Evolutionary conservation across 2,888 invertebrate species (phyloP), one percentile per base, ranked within the genome.

Genomic region (Erebia aethiops): DNA sequence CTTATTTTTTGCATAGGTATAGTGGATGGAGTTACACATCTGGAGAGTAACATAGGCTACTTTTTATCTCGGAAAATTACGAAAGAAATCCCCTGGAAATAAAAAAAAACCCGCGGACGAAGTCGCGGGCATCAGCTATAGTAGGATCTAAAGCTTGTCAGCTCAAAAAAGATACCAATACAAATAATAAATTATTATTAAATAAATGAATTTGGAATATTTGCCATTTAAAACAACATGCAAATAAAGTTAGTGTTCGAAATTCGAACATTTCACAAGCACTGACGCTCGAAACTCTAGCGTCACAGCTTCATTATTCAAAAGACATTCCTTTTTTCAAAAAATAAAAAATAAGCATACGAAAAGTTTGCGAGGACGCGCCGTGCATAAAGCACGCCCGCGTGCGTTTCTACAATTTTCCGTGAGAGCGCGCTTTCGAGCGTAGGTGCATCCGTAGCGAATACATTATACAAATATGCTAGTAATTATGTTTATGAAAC

Each of bases 381-480:
- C 74, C 79, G 78, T 79, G 82, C 81, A 81, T 80, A 80, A 80
- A 83, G 82, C 81, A 85, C 80, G 83, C 82, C 77, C 77, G 84
- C 82, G 79, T 79, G 87, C 88, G 88, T 87, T 90, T 85, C 82
- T 80, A 82, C 85, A 85, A 86, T 88, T 88, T 90, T 87, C 88
- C 89, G 79, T 75, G n/a, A 83, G 88, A 87, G 82, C 83, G 88
- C 83, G 82, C 80, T 76, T 76, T 78, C 74, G 75, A 82, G 77
- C 79, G 81, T 62, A 77, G 79, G 77, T 79, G 79, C 79, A 81
- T 78, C 78, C 79, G 73, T 71, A 70, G 72, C 68, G 65, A 65
- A 67, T 67, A 49, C 71, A 73, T 76, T 74, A 77, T 77, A 73
- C 74, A 70, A 75, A 72, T 72, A 74, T 72, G 70, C 73, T 71